Evolutionary conservation across 2,113 vertebrate genomes (phyloP).

Genomic region (Rynchops niger): DNA sequence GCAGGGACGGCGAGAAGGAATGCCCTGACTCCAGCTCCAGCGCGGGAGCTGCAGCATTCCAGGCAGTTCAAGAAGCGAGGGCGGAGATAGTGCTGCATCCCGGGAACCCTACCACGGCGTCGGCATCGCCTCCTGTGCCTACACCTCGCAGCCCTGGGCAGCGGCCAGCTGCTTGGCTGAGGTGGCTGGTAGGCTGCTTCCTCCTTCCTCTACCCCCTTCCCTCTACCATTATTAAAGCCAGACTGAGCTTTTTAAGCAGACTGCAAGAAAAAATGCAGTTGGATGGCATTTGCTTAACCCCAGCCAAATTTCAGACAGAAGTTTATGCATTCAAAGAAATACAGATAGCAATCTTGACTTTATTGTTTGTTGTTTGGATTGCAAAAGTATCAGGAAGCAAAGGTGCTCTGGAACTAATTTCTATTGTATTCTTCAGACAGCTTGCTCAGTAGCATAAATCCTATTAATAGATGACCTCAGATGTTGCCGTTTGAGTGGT

Average conservation of each 20-base stretch:
- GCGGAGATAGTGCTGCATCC: neutral
- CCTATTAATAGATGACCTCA: conserved; percentile 11
- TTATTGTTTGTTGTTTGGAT: conserved; percentile 32
- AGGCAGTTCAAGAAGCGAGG: neutral
- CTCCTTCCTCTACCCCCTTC: neutral
- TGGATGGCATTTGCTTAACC: neutral
- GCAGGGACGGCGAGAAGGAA: neutral
- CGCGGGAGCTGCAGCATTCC: neutral
- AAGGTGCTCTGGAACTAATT: conserved; percentile 50
- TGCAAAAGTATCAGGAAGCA: conserved; percentile 16
- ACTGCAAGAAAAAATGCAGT: neutral
- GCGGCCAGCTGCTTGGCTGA: neutral
- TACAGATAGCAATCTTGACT: conserved; percentile 11
- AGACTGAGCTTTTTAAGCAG: neutral
- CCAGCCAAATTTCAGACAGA: neutral
- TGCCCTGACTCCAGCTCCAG: neutral
- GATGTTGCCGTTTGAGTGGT: neutral
- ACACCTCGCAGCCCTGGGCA: neutral
- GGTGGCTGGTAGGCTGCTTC: neutral
- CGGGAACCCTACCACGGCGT: neutral
- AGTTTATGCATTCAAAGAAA: neutral
- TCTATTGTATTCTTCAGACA: conserved; percentile 36
- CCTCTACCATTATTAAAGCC: neutral
- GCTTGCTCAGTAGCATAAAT: conserved; percentile 10
- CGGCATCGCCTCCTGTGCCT: neutral